These are phyloP conservation scores for Tiliacea aurago DNA, from an alignment of 2,888 invertebrate genomes.

Conservation along the genomic window DNA sequence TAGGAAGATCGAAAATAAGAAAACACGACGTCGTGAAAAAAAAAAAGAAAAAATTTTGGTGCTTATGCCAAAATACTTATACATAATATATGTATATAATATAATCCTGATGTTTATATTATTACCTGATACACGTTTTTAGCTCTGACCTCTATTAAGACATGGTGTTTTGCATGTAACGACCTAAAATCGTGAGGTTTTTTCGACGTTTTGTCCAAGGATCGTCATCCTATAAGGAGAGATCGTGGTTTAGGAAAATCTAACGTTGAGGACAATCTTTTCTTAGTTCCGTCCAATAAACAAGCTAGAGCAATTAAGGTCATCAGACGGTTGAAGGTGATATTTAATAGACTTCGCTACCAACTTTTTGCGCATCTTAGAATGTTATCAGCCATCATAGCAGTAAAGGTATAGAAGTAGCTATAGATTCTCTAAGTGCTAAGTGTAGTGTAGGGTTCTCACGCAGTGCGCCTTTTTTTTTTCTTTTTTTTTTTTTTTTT, in stretches of 20 bases:
- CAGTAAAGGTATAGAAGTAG: neutral
- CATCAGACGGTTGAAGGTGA: conserved; percentile 26
- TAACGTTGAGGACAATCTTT: conserved; percentile 14
- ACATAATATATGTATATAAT: neutral
- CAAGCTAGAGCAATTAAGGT: conserved; percentile 21
- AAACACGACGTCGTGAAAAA: neutral
- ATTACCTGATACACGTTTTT: conserved; percentile 32
- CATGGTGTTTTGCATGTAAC: conserved; percentile 29
- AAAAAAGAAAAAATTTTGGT: neutral
- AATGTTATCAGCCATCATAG: neutral
- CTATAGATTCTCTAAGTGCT: neutral
- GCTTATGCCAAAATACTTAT: conserved; percentile 12
- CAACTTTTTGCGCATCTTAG: neutral
- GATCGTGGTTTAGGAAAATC: conserved; percentile 30
- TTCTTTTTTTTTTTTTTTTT: too few species aligned
- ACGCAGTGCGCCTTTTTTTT: neutral
- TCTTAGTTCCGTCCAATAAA: conserved; percentile 1
- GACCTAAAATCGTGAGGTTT: conserved; percentile 49
- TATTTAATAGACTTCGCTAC: neutral
- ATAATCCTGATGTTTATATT: conserved; percentile 1
- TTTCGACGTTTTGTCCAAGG: conserved; percentile 20
- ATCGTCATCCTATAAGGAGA: conserved; percentile 28
- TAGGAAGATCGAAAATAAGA: neutral
- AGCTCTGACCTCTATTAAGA: conserved; percentile 49
- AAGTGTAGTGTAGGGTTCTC: neutral